Evolutionary conservation across 2,797 vertebrate genomes (phyloP).

Genomic region (Channa striata): DNA sequence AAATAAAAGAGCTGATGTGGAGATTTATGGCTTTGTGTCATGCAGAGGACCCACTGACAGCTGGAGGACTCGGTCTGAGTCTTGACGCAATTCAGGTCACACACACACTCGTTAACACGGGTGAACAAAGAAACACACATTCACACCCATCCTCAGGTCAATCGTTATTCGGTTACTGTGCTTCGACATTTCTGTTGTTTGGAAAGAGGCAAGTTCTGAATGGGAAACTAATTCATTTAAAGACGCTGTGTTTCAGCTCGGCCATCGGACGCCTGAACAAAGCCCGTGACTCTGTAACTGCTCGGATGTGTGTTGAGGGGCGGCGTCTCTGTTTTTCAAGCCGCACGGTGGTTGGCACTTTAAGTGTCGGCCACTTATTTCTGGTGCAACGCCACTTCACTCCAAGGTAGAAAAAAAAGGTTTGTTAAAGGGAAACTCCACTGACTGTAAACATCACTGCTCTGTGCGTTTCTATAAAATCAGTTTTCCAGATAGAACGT

Average conservation of each 20-base stretch:
- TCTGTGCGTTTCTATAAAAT: too few species aligned
- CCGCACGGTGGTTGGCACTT: constrained; percentile 12
- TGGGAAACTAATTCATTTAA: constrained; percentile 10
- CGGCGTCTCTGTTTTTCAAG: constrained; percentile 16
- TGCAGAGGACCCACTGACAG: constrained; percentile 53
- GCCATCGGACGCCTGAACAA: constrained; percentile 25
- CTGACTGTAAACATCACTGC: not conserved
- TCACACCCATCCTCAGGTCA: constrained; percentile 22
- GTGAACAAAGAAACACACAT: constrained; percentile 7
- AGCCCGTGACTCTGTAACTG: constrained; percentile 15
- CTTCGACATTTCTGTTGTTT: not conserved
- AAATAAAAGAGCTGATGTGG: not conserved
- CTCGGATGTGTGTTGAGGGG: constrained; percentile 29
- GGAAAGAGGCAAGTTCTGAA: not conserved
- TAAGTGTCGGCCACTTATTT: constrained; percentile 36
- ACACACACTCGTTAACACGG: not conserved
- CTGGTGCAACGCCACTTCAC: constrained; percentile 44
- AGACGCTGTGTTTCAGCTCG: constrained; percentile 11
- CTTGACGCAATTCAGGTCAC: constrained; percentile 37
- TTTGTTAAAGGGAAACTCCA: constrained; percentile 11
- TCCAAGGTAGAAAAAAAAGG: constrained; percentile 14
- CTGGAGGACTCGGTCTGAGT: constrained; percentile 45
- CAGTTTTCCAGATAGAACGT: not conserved
- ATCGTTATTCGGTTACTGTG: not conserved
- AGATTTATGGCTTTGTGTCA: constrained; percentile 47